A percentile compares a stretch with the other conserved stretches of the same genome.
These are phyloP conservation scores for Microtus pennsylvanicus DNA, from an alignment of 2,113 vertebrate genomes.

Conservation along the genomic window DNA sequence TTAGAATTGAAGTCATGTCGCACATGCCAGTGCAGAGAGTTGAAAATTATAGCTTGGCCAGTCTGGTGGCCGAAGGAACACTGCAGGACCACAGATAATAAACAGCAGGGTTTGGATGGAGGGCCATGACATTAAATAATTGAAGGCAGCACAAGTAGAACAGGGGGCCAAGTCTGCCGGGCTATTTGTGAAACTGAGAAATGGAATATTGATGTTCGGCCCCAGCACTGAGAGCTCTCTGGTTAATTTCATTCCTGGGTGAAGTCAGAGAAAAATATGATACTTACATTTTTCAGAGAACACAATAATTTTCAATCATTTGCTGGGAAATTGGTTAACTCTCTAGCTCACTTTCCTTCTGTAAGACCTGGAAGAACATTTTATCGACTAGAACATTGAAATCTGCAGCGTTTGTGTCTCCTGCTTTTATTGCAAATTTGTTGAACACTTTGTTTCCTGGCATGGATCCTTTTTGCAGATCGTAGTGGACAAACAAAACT, in stretches of 20 bases:
- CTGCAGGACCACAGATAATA: constrained; percentile 47
- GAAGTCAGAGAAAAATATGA: constrained; percentile 80
- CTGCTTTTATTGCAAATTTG: constrained; percentile 25
- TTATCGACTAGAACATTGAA: constrained; percentile 66
- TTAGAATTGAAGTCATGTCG: constrained; percentile 51
- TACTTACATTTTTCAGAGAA: constrained; percentile 71
- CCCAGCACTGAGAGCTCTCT: constrained; percentile 74
- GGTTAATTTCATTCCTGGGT: constrained; percentile 83
- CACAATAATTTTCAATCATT: constrained; percentile 69
- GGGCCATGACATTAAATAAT: constrained; percentile 78
- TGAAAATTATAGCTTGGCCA: constrained; percentile 51
- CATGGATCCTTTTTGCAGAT: constrained; percentile 11
- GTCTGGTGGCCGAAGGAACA: constrained; percentile 58
- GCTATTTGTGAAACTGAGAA: constrained; percentile 82
- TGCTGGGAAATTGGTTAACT: constrained; percentile 65
- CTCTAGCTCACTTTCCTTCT: constrained; percentile 62
- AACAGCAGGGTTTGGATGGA: constrained; percentile 55
- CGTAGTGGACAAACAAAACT: neutral
- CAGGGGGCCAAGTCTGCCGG: constrained; percentile 77
- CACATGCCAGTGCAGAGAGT: constrained; percentile 18
- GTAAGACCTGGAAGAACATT: constrained; percentile 32
- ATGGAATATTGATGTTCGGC: constrained; percentile 83
- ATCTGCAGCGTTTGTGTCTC: constrained; percentile 46
- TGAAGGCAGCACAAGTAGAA: constrained; percentile 69
- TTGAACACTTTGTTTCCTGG: neutral